A percentile compares a stretch with the other conserved stretches of the same genome.
Conservation (phyloP, 1,140 invertebrate species). For the Trachymyrmex cornetzi region DNA sequence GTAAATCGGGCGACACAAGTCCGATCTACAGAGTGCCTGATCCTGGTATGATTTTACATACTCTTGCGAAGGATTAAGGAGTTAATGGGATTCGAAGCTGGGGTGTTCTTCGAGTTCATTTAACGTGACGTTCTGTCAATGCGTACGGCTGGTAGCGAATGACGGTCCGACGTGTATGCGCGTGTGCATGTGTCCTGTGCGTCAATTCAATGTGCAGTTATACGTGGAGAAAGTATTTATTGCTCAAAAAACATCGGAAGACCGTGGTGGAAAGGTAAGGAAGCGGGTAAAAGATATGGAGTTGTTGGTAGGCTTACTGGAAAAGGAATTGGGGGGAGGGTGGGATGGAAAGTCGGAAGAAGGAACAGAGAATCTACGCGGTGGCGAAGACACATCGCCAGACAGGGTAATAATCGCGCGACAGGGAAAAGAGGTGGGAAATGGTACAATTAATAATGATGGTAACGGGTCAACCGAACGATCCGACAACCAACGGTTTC, state of each 20-base stretch:
- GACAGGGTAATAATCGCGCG: slow-evolving; percentile 71
- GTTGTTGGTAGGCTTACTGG: slow-evolving; percentile 70
- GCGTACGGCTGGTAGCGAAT: slow-evolving; percentile 70
- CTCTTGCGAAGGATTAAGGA: background rate
- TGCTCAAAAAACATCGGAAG: slow-evolving; percentile 86
- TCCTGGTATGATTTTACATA: slow-evolving; percentile 16
- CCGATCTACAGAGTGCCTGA: slow-evolving; percentile 11
- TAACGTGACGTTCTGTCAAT: slow-evolving; percentile 57
- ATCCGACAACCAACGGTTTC: slow-evolving; percentile 18
- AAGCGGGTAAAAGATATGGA: slow-evolving; percentile 68
- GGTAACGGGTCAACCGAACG: background rate
- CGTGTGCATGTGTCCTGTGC: slow-evolving; percentile 82
- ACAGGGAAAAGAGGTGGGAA: slow-evolving; percentile 67
- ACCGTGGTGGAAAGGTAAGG: slow-evolving; percentile 72
- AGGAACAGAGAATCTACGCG: slow-evolving; percentile 39
- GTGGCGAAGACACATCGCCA: slow-evolving; percentile 50
- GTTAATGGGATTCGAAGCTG: background rate
- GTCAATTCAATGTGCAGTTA: slow-evolving; percentile 87
- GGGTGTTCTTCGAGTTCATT: background rate
- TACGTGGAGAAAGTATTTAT: slow-evolving; percentile 87
- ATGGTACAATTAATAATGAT: slow-evolving; percentile 31
- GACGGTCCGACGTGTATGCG: slow-evolving; percentile 68
- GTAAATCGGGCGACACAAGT: background rate
- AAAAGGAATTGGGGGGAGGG: slow-evolving; percentile 71
- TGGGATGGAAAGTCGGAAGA: slow-evolving; percentile 22